These are phyloP conservation scores for Brachionus angularis DNA, from an alignment of 1,140 invertebrate genomes.

Conservation along the genomic window DNA sequence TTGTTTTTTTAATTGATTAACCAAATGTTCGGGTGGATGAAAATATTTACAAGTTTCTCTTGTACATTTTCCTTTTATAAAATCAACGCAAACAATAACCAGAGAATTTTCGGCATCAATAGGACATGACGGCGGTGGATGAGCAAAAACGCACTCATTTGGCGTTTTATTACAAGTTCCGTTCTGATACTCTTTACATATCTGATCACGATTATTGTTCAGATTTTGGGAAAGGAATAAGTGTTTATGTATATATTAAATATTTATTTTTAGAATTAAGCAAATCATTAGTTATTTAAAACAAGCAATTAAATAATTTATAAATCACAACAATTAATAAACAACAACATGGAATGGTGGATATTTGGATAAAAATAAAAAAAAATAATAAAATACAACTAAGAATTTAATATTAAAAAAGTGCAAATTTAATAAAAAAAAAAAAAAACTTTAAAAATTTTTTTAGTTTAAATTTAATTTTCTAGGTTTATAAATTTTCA, in stretches of 20 bases:
- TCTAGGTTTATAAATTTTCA: too few species aligned
- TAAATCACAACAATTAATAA: slow-evolving; percentile 4
- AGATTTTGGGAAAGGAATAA: neutral
- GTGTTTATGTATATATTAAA: neutral
- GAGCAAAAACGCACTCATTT: slow-evolving; percentile 92
- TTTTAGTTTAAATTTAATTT: too few species aligned
- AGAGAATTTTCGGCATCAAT: slow-evolving; percentile 85
- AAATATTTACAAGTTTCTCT: slow-evolving; percentile 44
- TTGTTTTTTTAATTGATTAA: slow-evolving; percentile 41
- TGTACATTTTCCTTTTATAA: slow-evolving; percentile 83
- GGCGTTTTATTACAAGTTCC: slow-evolving; percentile 91
- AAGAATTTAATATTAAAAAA: slow-evolving; percentile 5
- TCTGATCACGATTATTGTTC: slow-evolving; percentile 61
- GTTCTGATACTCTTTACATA: slow-evolving; percentile 95
- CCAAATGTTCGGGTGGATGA: slow-evolving; percentile 41
- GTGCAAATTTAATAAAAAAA: neutral
- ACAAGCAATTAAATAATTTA: slow-evolving; percentile 17
- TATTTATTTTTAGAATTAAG: too few species aligned
- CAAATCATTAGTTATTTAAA: neutral
- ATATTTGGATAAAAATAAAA: too few species aligned
- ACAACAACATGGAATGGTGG: slow-evolving; percentile 17
- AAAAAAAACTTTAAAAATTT: too few species aligned
- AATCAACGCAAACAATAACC: slow-evolving; percentile 96
- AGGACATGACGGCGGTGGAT: slow-evolving; percentile 77
- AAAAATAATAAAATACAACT: slow-evolving; percentile 25